Evolutionary conservation across 2,797 vertebrate species (phyloP), one percentile per base, ranked within the genome.

Genomic region (Phoeniculus purpureus): DNA sequence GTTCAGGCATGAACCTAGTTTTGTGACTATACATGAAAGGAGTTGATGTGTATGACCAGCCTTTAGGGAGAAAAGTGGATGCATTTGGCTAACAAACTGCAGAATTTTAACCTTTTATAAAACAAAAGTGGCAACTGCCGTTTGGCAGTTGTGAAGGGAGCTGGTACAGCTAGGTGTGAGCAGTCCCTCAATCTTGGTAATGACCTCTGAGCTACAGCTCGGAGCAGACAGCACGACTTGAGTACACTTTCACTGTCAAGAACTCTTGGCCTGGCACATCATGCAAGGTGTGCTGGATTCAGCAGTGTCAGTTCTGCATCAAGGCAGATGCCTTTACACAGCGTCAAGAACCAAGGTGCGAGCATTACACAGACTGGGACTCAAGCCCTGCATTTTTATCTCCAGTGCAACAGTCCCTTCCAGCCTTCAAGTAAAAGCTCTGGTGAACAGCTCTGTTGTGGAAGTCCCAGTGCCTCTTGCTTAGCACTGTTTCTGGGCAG

Each of bases 141-240:
- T n/a, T n/a, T n/a, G n/a, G n/a, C n/a, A n/a, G n/a, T n/a, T 1
- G 17, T 64, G 26, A 78, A 80, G 19, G 55, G 19, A 90, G 60
- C 10, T 81, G 71, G 29, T 60, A 29, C 81, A 71, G 74, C 71
- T 31, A 84, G 14, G 67, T 70, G 71, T 29, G 76, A 43, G 83
- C 52, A 84, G 65, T 21, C 34, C 27, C 40, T 68, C 47, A 67
- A 25, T 71, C 91, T 2, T 59, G 37, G 58, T 34, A 70, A 83
- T 47, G 26, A 20, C 31, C n/a, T n/a, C n/a, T n/a, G n/a, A 84
- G 7, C 10, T n/a, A 45, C 10, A 0, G 2, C 13, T 81, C 40
- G 3, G 1, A 86, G 61, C n/a, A 21, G 67, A 11, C 48, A 87
- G 32, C 50, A 37, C 0, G 0, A 13, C 67, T 29, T 0, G 2